These are phyloP conservation scores for Drosophila watanabei DNA, from an alignment of 1,140 invertebrate genomes.

Conservation along the genomic window DNA sequence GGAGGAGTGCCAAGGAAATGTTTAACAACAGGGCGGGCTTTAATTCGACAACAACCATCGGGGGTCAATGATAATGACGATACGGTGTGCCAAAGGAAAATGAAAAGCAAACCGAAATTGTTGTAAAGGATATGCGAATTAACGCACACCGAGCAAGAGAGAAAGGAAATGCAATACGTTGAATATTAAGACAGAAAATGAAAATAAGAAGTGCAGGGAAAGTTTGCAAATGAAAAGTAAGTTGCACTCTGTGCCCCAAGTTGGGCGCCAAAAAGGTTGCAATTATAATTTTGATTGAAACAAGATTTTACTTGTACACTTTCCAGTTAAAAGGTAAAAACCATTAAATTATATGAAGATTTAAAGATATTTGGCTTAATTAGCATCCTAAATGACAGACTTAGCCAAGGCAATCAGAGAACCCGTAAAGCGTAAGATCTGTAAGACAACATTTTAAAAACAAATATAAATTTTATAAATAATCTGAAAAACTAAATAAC, in stretches of 20 bases:
- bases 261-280: background rate
- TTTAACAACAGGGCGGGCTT: constrained; percentile 56
- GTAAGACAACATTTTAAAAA: background rate
- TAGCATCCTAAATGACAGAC: constrained; percentile 54
- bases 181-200: constrained; percentile 28
- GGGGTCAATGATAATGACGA: constrained; percentile 46
- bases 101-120: constrained; percentile 35
- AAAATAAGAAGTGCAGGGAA: constrained; percentile 19
- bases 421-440: constrained; percentile 80
- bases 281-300: background rate
- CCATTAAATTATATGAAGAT: background rate
- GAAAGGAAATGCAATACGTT: constrained; percentile 15
- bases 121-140: constrained; percentile 43
- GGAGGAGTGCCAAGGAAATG: constrained; percentile 32
- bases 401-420: constrained; percentile 77
- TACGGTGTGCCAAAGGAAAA: constrained; percentile 36
- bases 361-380: background rate
- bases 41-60: constrained; percentile 56
- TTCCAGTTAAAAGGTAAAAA: background rate
- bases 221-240: constrained; percentile 8
- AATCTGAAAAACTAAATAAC: background rate
- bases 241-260: background rate
- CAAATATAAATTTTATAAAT: background rate
- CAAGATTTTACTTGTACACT: background rate
- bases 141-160: constrained; percentile 8